Percentiles rank a stretch among this genome's conserved stretches.
Conservation (phyloP, 2,888 invertebrate species). For the Notocelia uddmanniana region DNA sequence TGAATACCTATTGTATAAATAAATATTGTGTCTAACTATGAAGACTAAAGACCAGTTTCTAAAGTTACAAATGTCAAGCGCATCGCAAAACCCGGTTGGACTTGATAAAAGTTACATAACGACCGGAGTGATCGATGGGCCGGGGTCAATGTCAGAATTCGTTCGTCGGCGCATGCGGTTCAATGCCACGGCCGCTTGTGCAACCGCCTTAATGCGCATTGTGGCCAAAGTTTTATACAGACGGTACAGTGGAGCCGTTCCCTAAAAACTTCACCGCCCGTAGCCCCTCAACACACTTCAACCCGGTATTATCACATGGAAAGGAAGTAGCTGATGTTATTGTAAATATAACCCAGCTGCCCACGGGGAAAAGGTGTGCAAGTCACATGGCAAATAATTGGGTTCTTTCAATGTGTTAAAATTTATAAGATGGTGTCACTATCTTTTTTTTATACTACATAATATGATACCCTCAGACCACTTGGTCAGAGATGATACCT, state of each 20-base stretch:
- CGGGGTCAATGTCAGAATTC: conserved; percentile 52
- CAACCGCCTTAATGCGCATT: conserved; percentile 36
- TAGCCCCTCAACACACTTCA: too few relatives aligned
- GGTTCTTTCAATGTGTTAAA: too few relatives aligned
- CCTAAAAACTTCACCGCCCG: too few relatives aligned
- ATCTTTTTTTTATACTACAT: too few relatives aligned
- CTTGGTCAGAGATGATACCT: too few relatives aligned
- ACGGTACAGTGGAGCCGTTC: neutral
- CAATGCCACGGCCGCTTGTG: conserved; percentile 66
- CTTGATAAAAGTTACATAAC: conserved; percentile 28
- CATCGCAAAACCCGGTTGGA: conserved; percentile 10
- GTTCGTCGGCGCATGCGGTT: conserved; percentile 56
- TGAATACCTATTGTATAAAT: neutral
- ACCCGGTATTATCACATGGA: too few relatives aligned
- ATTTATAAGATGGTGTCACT: too few relatives aligned
- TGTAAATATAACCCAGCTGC: too few relatives aligned
- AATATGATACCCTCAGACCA: too few relatives aligned
- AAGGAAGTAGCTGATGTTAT: too few relatives aligned
- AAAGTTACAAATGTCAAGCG: neutral
- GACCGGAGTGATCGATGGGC: conserved; percentile 31
- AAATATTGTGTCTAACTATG: neutral
- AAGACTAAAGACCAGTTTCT: neutral
- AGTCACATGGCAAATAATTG: too few relatives aligned
- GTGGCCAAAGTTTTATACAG: neutral
- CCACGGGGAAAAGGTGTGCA: too few relatives aligned